Evolutionary conservation across 1,140 invertebrate species (phyloP).

Genomic region (Macrocentrus cingulum): DNA sequence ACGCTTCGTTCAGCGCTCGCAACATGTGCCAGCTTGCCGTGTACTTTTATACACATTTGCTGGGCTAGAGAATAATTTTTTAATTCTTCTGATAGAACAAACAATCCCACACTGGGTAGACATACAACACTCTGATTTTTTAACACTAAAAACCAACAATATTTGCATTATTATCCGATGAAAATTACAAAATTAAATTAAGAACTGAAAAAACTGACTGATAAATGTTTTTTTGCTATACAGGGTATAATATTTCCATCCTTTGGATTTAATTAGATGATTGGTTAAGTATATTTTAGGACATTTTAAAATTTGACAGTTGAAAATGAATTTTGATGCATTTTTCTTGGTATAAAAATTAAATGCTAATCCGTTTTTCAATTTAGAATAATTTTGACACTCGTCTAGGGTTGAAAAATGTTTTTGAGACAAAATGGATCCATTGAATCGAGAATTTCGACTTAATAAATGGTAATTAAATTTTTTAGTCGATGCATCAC

Average conservation of each 20-base stretch:
- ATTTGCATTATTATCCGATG: neutral
- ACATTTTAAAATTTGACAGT: conserved; percentile 57
- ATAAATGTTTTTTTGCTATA: conserved; percentile 35
- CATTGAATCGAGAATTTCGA: conserved; percentile 40
- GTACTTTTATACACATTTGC: conserved; percentile 57
- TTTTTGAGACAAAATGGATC: conserved; percentile 40
- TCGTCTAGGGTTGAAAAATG: conserved; percentile 44
- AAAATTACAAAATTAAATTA: neutral
- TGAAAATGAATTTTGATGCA: conserved; percentile 7
- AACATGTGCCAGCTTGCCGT: conserved; percentile 63
- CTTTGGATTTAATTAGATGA: conserved; percentile 57
- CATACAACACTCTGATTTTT: conserved; percentile 58
- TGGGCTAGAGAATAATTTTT: conserved; percentile 63
- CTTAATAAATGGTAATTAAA: conserved; percentile 35
- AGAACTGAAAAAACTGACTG: conserved; percentile 31
- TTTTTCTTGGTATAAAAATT: conserved; percentile 59
- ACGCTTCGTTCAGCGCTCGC: conserved; percentile 62
- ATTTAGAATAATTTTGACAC: conserved; percentile 61
- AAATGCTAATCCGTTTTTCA: conserved; percentile 65
- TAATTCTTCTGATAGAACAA: conserved; percentile 54
- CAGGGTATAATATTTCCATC: conserved; percentile 64
- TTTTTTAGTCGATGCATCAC: too few species aligned
- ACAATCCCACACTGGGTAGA: conserved; percentile 64
- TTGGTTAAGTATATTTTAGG: conserved; percentile 61
- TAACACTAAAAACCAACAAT: conserved; percentile 49